Percentiles rank a stretch among this genome's conserved stretches.
These are phyloP conservation scores for Charaxes varanes DNA, from an alignment of 1,140 invertebrate species.

Conservation along the genomic window DNA sequence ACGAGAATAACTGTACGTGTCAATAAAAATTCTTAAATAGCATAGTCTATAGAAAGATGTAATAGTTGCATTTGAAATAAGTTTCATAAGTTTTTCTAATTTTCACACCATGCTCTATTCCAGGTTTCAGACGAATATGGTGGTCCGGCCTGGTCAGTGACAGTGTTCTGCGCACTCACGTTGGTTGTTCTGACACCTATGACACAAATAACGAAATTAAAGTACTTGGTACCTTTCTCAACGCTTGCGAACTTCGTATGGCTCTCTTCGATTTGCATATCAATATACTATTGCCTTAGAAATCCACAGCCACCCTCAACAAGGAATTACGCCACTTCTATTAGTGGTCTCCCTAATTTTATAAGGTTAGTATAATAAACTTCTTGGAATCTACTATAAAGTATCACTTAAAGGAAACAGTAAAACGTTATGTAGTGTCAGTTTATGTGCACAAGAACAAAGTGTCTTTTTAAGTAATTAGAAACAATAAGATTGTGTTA, in stretches of 20 bases:
- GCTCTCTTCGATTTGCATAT: slow-evolving; percentile 80
- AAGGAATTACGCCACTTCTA: slow-evolving; percentile 69
- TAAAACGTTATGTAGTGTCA: too few relatives aligned
- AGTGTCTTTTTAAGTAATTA: too few relatives aligned
- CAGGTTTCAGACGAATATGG: slow-evolving; percentile 71
- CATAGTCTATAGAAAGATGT: too few relatives aligned
- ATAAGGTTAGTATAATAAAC: slow-evolving; percentile 68
- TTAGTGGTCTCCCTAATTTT: slow-evolving; percentile 78
- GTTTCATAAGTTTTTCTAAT: too few relatives aligned
- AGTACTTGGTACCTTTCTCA: slow-evolving; percentile 85
- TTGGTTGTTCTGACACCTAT: slow-evolving; percentile 76
- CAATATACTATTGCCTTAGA: slow-evolving; percentile 83
- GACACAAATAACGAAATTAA: slow-evolving; percentile 81
- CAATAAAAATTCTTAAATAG: too few relatives aligned
- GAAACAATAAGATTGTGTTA: too few relatives aligned
- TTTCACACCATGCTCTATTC: too few relatives aligned
- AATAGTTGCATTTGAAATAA: too few relatives aligned
- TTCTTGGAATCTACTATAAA: not conserved
- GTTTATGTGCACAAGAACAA: too few relatives aligned
- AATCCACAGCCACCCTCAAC: slow-evolving; percentile 66
- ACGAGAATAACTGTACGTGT: too few relatives aligned
- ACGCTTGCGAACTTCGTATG: slow-evolving; percentile 82
- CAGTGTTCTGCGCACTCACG: slow-evolving; percentile 75
- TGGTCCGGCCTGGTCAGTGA: slow-evolving; percentile 50
- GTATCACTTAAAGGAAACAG: too few relatives aligned